These are phyloP conservation scores for Pipistrellus kuhlii DNA, from an alignment of 2,797 vertebrate species.

Conservation along the genomic window DNA sequence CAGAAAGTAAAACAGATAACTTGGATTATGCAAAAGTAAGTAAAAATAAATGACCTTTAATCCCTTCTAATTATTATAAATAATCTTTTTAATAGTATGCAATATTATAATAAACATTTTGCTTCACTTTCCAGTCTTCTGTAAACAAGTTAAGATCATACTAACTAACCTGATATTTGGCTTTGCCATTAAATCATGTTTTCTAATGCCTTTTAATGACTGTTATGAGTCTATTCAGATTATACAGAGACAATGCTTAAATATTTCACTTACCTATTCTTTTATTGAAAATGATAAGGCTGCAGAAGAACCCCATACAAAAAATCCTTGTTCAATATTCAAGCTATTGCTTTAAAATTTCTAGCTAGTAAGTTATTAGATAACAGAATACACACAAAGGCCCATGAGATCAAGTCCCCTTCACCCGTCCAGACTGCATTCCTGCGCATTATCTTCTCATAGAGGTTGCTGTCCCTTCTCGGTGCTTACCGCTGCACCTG, in stretches of 20 bases:
- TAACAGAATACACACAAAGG: background rate
- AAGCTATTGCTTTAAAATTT: background rate
- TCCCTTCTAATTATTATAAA: background rate
- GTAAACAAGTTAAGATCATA: background rate
- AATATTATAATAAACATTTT: background rate
- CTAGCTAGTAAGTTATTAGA: background rate
- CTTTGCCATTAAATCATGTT: background rate
- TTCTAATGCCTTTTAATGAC: background rate
- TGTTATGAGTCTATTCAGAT: background rate
- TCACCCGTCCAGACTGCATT: background rate
- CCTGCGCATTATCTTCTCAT: background rate
- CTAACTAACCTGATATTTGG: background rate
- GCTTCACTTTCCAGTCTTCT: background rate
- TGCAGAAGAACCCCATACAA: background rate
- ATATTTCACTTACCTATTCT: background rate
- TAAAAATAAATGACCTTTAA: conserved; percentile 14
- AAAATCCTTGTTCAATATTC: background rate
- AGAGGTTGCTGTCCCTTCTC: background rate
- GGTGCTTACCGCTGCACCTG: background rate
- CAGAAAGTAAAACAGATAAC: conserved; percentile 18
- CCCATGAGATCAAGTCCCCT: background rate
- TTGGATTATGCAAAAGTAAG: background rate
- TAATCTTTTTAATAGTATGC: background rate
- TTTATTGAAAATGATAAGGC: conserved; percentile 6
- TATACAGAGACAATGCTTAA: background rate